These are phyloP conservation scores for Asbolus verrucosus DNA, from an alignment of 1,140 invertebrate species.

Conservation along the genomic window DNA sequence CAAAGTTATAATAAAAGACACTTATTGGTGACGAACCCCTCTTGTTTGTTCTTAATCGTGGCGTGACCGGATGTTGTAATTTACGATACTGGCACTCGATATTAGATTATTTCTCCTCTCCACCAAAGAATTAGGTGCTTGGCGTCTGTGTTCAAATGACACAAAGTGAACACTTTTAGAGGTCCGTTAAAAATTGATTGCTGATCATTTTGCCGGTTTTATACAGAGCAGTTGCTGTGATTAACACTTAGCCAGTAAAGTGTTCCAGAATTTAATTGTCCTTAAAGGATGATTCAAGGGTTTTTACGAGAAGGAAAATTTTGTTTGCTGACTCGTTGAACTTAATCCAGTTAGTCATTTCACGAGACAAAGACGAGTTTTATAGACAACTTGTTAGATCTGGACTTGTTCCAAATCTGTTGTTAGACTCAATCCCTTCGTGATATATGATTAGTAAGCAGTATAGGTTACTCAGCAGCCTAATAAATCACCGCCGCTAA, in stretches of 20 bases:
- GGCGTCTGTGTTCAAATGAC: not conserved
- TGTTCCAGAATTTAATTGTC: constrained; percentile 4
- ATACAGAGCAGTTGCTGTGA: too few species aligned
- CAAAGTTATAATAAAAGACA: constrained; percentile 18
- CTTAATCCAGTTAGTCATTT: constrained; percentile 12
- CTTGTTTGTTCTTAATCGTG: constrained; percentile 36
- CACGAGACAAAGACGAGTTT: constrained; percentile 22
- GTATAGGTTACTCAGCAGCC: constrained; percentile 19
- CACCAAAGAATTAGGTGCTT: not conserved
- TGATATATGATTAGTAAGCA: constrained; percentile 3
- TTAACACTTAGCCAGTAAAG: not conserved
- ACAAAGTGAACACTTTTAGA: not conserved
- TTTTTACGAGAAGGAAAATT: constrained; percentile 15
- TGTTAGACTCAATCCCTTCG: not conserved
- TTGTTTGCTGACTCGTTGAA: not conserved
- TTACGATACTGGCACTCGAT: constrained; percentile 34
- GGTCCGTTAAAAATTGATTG: not conserved
- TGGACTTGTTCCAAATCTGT: constrained; percentile 11
- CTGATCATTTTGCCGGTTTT: constrained; percentile 6
- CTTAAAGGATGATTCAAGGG: constrained; percentile 21
- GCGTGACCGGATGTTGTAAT: constrained; percentile 42
- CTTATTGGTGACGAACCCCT: constrained; percentile 9
- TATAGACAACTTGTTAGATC: constrained; percentile 32
- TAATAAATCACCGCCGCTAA: constrained; percentile 21
- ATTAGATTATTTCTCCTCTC: constrained; percentile 34